Percentiles rank a stretch among this genome's conserved stretches.
phyloP scores from a whole-genome alignment of 2,797 vertebrate species.

The Hippoglossus hippoglossus region DNA sequence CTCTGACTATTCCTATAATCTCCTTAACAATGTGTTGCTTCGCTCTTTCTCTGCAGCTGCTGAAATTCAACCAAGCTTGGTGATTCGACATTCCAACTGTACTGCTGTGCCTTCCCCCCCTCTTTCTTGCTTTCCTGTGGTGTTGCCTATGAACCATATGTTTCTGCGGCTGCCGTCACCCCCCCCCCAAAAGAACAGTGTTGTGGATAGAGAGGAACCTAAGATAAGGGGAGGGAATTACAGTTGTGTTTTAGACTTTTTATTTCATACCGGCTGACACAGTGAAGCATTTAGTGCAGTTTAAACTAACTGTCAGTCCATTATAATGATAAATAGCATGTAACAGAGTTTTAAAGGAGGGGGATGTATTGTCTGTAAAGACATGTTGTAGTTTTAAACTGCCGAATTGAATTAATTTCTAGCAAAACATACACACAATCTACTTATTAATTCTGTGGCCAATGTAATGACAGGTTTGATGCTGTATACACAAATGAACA shows the following conservation, averaged over 20 bases:
- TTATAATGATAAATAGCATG: no score
- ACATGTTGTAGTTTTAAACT: no score
- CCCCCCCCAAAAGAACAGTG: constrained; percentile 10
- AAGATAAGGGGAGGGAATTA: neutral
- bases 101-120: constrained; percentile 15
- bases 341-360: no score
- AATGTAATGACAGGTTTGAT: no score
- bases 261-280: no score
- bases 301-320: no score
- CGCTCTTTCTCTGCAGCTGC: constrained; percentile 54
- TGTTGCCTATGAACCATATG: neutral
- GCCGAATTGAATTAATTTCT: no score
- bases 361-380: no score
- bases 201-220: constrained; percentile 11
- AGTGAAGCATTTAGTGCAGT: no score
- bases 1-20: constrained; percentile 76
- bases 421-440: no score
- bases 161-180: constrained; percentile 8
- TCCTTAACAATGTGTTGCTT: constrained; percentile 74
- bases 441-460: no score
- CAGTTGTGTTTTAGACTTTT: constrained; percentile 2
- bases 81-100: constrained; percentile 59
- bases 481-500: no score
- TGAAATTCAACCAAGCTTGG: constrained; percentile 62
- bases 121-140: constrained; percentile 11